Percentiles rank a stretch among this genome's conserved stretches.
Evolutionary conservation across 2,888 invertebrate species (phyloP).

Genomic region (Pteria penguin): DNA sequence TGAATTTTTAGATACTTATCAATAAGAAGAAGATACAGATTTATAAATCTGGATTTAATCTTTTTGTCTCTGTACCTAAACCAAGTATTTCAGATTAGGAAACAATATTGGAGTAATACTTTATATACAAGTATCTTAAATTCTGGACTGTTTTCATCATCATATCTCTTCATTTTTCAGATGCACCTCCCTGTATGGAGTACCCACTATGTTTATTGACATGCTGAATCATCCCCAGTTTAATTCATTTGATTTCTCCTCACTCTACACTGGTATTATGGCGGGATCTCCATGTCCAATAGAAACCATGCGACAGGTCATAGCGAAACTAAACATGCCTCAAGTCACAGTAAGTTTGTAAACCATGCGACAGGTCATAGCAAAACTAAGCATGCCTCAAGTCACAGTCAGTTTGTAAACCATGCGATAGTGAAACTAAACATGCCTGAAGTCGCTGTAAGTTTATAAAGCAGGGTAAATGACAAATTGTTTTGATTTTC

Average conservation of each 20-base stretch:
- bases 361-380: slow-evolving; percentile 80
- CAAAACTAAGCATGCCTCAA: slow-evolving; percentile 80
- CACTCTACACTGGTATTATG: slow-evolving; percentile 83
- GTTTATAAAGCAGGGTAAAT: too few relatives aligned
- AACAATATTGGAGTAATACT: background rate
- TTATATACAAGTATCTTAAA: too few relatives aligned
- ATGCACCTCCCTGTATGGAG: slow-evolving; percentile 87
- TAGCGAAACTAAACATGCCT: slow-evolving; percentile 80
- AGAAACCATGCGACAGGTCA: slow-evolving; percentile 80
- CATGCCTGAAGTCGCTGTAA: too few relatives aligned
- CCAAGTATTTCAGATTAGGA: background rate
- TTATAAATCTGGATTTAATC: too few relatives aligned
- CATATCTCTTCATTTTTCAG: slow-evolving; percentile 79
- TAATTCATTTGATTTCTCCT: slow-evolving; percentile 79
- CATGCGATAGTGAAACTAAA: too few relatives aligned
- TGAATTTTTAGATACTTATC: too few relatives aligned
- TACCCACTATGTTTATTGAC: slow-evolving; percentile 93
- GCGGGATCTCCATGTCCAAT: slow-evolving; percentile 88
- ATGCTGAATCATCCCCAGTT: slow-evolving; percentile 82
- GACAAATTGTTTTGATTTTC: too few relatives aligned
- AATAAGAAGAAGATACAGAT: too few relatives aligned
- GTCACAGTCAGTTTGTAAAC: slow-evolving; percentile 80
- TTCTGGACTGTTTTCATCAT: too few relatives aligned
- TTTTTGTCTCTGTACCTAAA: background rate
- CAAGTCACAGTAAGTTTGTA: slow-evolving; percentile 79